phyloP scores from a whole-genome alignment of 53 echinoderm and acorn worm species.

The Holothuria leucospilota region DNA sequence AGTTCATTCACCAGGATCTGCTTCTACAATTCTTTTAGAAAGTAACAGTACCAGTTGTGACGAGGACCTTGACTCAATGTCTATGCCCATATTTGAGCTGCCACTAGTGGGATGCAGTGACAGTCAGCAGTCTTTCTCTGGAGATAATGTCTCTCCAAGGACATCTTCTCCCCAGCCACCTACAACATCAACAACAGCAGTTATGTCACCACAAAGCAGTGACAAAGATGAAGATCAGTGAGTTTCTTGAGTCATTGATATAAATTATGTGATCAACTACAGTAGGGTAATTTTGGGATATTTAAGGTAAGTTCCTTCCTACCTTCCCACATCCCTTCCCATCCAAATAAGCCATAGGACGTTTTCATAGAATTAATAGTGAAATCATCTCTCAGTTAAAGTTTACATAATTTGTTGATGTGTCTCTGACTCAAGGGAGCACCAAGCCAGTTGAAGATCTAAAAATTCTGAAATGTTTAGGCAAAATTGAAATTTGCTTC shows the following conservation, averaged over 20 bases:
- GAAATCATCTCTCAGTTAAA: no score
- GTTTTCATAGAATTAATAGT: no score
- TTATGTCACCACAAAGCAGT: background rate
- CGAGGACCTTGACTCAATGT: constrained; percentile 10
- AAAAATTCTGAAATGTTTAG: no score
- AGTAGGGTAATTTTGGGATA: no score
- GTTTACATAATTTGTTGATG: no score
- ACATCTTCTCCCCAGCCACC: constrained; percentile 17
- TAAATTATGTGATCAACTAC: no score
- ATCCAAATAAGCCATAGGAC: no score
- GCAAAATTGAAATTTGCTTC: no score
- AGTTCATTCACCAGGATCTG: background rate
- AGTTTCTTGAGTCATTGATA: background rate
- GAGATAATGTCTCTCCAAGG: background rate
- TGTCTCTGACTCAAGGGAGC: no score
- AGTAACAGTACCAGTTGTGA: constrained; percentile 11
- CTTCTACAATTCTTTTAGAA: constrained; percentile 11
- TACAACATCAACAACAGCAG: background rate
- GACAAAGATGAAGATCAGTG: background rate
- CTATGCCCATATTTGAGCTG: constrained; percentile 29
- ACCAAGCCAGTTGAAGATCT: no score
- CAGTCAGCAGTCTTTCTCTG: background rate
- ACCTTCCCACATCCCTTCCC: no score
- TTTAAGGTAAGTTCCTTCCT: no score
- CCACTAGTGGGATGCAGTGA: background rate